Conservation (phyloP, 2,888 invertebrate species). For the Ashinkailepas kermadecensis region DNA sequence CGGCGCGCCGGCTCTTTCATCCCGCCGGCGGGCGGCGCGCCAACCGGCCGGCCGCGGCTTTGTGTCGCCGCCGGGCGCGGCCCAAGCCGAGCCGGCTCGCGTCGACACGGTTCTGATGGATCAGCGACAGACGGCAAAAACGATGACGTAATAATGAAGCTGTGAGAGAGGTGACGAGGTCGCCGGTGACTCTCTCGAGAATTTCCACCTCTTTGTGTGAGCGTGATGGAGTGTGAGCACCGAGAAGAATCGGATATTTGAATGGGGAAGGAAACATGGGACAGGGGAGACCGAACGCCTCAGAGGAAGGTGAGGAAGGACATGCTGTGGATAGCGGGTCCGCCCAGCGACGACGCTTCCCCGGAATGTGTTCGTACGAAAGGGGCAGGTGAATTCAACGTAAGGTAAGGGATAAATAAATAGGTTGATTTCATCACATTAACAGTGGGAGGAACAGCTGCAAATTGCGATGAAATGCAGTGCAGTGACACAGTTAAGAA, state of each 20-base stretch:
- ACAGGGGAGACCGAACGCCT: no score
- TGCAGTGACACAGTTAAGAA: no score
- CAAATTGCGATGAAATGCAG: no score
- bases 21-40: background rate
- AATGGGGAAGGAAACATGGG: background rate
- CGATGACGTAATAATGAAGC: constrained; percentile 21
- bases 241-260: background rate
- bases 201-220: background rate
- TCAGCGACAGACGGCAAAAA: constrained; percentile 18
- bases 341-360: no score
- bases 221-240: constrained; percentile 14
- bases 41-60: background rate
- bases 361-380: no score
- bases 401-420: no score
- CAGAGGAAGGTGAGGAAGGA: no score
- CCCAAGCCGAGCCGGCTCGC: background rate
- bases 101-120: background rate
- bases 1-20: constrained; percentile 5
- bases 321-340: no score
- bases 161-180: constrained; percentile 20
- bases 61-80: background rate
- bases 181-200: background rate
- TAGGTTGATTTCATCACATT: no score
- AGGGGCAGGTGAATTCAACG: no score
- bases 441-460: no score